phyloP scores from a whole-genome alignment of 2,113 vertebrate genomes.

The Peromyscus maniculatus region DNA sequence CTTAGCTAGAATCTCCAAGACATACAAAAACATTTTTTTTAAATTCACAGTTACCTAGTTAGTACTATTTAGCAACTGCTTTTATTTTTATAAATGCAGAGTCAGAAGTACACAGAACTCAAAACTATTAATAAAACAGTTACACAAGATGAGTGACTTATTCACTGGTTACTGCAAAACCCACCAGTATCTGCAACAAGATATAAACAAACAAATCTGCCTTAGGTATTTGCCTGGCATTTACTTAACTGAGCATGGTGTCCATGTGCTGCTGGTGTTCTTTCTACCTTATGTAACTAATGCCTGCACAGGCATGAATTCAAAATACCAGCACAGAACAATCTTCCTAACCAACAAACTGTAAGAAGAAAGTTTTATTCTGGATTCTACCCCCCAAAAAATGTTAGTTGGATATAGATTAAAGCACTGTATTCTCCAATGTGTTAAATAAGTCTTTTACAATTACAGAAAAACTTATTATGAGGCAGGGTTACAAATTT shows the following conservation, averaged over 20 bases:
- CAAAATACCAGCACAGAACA: conserved; percentile 33
- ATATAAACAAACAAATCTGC: conserved; percentile 15
- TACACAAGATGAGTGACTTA: conserved; percentile 29
- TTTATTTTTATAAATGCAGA: conserved; percentile 56
- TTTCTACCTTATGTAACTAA: background rate
- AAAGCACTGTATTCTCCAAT: background rate
- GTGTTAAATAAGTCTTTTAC: conserved; percentile 30
- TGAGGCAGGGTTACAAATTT: background rate
- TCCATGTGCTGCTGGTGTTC: background rate
- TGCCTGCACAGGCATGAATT: background rate
- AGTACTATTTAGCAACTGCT: conserved; percentile 11
- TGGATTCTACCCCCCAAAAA: background rate
- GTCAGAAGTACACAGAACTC: conserved; percentile 36
- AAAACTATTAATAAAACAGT: conserved; percentile 47
- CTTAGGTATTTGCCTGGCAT: background rate
- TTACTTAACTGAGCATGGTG: background rate
- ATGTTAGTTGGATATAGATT: background rate
- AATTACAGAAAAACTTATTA: conserved; percentile 12
- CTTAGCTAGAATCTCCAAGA: background rate
- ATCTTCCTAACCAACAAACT: conserved; percentile 45
- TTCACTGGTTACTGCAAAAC: conserved; percentile 23
- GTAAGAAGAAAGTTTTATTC: conserved; percentile 41
- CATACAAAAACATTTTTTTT: background rate
- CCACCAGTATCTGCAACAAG: background rate
- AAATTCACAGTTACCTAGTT: conserved; percentile 13